Percentiles rank a stretch among this genome's conserved stretches.
Conservation (phyloP, 1,140 invertebrate genomes). For the Musca vetustissima region DNA sequence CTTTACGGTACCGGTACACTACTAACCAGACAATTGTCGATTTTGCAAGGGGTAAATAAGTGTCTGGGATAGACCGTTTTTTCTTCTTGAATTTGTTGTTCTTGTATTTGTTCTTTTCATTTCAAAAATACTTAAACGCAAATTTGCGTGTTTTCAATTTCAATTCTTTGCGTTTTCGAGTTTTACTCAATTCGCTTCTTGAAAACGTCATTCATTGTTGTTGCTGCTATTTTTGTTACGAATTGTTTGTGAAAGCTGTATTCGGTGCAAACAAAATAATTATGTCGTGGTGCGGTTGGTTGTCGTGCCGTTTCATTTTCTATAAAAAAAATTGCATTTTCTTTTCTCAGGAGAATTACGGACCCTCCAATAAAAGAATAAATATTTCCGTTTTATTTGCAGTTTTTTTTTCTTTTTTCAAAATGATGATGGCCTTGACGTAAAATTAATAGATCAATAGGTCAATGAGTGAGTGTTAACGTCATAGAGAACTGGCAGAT, state of each 20-base stretch:
- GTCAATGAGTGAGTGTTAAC: neutral
- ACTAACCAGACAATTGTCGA: too few species aligned
- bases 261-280: constrained; percentile 8
- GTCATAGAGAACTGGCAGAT: neutral
- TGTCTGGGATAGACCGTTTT: neutral
- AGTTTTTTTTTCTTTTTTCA: too few species aligned
- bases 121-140: constrained; percentile 5
- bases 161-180: constrained; percentile 1
- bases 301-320: too few species aligned
- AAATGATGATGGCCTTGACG: constrained; percentile 13
- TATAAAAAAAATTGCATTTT: too few species aligned
- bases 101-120: neutral
- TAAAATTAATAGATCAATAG: constrained; percentile 22
- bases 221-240: too few species aligned
- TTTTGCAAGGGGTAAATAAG: too few species aligned
- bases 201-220: too few species aligned
- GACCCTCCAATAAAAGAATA: neutral
- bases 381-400: too few species aligned
- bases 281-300: neutral
- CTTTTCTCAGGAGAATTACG: neutral
- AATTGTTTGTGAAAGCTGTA: too few species aligned
- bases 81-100: neutral
- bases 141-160: constrained; percentile 21
- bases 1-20: too few species aligned
- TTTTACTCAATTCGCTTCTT: neutral